Base-by-base conservation (phyloP, 2,113 vertebrate species). In the Desmodus rotundus region DNA sequence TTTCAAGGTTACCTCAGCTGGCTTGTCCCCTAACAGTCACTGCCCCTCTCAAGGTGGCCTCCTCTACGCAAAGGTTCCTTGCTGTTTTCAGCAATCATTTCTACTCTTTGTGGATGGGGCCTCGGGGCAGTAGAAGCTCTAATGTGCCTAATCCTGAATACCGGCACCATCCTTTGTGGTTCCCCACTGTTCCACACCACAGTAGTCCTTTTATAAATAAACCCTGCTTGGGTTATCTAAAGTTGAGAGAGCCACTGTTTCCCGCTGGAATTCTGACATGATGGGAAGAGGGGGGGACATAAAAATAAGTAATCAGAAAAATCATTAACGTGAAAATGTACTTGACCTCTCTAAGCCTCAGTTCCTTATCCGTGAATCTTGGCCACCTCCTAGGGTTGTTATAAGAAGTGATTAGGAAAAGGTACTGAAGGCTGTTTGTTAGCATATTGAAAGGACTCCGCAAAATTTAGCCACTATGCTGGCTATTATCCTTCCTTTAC, bases 61-160 rank as follows among this genome's bases (percentile, higher is more conserved):
- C 45, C 15, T 24, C n/a, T 28, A 20, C 13, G 14, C 31, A 52
- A 14, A 4, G 1, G 31, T 52, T 65, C 28, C 31, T 15, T 54
- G 15, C 7, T 4, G 26, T 10, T 26, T 89, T 56, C n/a, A 80
- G 33, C 3, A 83, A 24, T 38, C 7, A 41, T 11, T 22, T 45
- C 36, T 3, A 4, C 3, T 11, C 13, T 58, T 50, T 56, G 20
- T 36, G 3, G 5, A 1, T 20, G 7, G 22, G 24, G 54, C 6
- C 36, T 3, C 1, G 3, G n/a, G 2, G 28, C 19, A 20, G 10
- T 3, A 17, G 36, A 12, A 38, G 14, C 41, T 70, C 52, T n/a
- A 7, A 31, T 3, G 16, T 38, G 58, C 5, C 20, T 54, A 9
- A 83, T 36, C n/a, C 22, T 81, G 20, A 70, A 17, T n/a, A 16